Conservation (phyloP, 1,140 invertebrate species). For the Pygmarrhopalites habei region DNA sequence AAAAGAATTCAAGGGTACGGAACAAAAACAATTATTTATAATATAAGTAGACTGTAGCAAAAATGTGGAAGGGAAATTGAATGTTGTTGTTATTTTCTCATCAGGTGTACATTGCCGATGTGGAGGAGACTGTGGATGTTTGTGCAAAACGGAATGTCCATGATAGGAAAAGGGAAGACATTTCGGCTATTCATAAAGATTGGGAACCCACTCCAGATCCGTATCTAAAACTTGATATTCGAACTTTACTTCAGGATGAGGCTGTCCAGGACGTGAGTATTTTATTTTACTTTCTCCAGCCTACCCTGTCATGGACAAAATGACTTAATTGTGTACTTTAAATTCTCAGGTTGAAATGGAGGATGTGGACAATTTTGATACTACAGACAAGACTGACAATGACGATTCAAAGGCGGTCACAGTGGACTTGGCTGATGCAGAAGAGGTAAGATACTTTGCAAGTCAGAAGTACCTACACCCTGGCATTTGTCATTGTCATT, state of each 20-base stretch:
- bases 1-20: too few species aligned
- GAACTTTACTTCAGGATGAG: conserved; percentile 71
- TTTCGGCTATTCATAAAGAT: conserved; percentile 62
- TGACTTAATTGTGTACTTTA: not conserved
- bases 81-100: too few species aligned
- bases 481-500: too few species aligned
- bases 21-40: too few species aligned
- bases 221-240: conserved; percentile 63
- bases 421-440: not conserved
- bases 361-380: conserved; percentile 30
- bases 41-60: too few species aligned
- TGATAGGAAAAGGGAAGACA: conserved; percentile 67
- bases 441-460: conserved; percentile 10
- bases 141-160: conserved; percentile 81
- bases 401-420: not conserved
- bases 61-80: too few species aligned
- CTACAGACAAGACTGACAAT: not conserved
- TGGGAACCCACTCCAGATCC: conserved; percentile 71
- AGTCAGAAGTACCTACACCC: too few species aligned
- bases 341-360: conserved; percentile 38
- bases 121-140: conserved; percentile 67
- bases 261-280: conserved; percentile 56
- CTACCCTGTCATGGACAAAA: too few species aligned
- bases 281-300: not conserved
- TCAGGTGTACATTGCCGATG: conserved; percentile 80